Conservation (phyloP, 2,888 invertebrate species). For the Agriotes lineatus region DNA sequence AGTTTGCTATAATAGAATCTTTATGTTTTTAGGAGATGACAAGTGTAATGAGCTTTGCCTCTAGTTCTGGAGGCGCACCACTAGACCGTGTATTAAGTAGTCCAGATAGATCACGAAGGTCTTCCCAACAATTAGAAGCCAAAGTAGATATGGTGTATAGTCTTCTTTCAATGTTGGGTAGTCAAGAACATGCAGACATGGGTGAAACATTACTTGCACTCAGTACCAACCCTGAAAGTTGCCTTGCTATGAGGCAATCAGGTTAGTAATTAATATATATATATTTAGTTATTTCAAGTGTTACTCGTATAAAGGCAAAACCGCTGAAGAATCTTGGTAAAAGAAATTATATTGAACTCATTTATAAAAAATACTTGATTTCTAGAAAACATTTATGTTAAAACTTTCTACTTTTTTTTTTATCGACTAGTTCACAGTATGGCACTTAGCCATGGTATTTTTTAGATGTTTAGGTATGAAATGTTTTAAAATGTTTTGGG, state of each 20-base stretch:
- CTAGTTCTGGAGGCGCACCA: slow-evolving; percentile 66
- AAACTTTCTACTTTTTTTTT: too few species aligned
- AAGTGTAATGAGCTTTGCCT: slow-evolving; percentile 75
- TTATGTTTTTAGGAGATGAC: slow-evolving; percentile 67
- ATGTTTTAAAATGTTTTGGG: too few species aligned
- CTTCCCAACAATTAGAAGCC: slow-evolving; percentile 75
- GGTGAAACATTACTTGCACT: slow-evolving; percentile 90
- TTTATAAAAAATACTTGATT: too few species aligned
- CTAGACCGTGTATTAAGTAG: slow-evolving; percentile 60
- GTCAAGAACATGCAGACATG: slow-evolving; percentile 90
- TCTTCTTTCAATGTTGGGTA: slow-evolving; percentile 88
- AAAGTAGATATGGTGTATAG: slow-evolving; percentile 97
- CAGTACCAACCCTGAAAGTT: slow-evolving; percentile 92
- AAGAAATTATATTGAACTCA: too few species aligned
- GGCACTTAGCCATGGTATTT: too few species aligned
- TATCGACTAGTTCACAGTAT: too few species aligned
- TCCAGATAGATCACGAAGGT: slow-evolving; percentile 59
- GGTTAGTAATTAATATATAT: slow-evolving; percentile 62
- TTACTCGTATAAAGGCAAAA: too few species aligned
- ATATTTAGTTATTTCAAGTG: too few species aligned
- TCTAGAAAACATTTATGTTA: too few species aligned
- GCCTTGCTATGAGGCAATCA: slow-evolving; percentile 91
- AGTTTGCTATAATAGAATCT: slow-evolving; percentile 16
- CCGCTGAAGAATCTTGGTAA: too few species aligned
- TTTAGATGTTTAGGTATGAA: too few species aligned